Evolutionary conservation across 2,797 vertebrate species (phyloP), one percentile per base, ranked within the genome.

Genomic region (Nyctibius grandis): DNA sequence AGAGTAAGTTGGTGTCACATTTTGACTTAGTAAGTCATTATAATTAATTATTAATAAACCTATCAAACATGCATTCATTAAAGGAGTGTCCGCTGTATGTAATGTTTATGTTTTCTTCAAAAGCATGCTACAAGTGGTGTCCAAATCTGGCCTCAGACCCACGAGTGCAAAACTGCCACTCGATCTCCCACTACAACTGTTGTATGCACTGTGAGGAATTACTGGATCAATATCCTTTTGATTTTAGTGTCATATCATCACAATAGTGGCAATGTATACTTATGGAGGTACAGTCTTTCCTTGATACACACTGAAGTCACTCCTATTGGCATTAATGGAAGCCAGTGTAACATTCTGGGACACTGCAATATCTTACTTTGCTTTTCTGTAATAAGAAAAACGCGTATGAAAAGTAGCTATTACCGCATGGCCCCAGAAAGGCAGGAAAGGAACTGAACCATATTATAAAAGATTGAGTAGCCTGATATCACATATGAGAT

Each of bases 51-150:
- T 33, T 79, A 45, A 40, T 82, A 57, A 25, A 42, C 22, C 22
- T 64, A 0, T 84, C 75, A 15, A 75, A n/a, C 14, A 31, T 40
- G 6, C 17, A 25, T 54, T 78, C 11, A 42, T 80, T 77, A 83
- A 82, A 89, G n/a, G 9, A 12, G 0, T 40, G 23, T 38, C 26
- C 2, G 0, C 11, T 59, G 16, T 47, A 51, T 1, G 1, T 26
- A 44, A 5, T 38, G 18, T 54, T 88, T 56, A 51, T 12, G 14
- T 56, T 73, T 93, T n/a, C n/a, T 82, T 34, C 5, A 64, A 84
- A 72, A 69, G 34, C 4, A 29, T 79, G 33, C 17, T 45, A 18
- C 42, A 31, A 6, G 5, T 60, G 26, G 5, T 4, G 3, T 88
- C 53, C 42, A 89, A 61, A 72, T 69, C 45, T 85, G n/a, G 9